Percentiles rank a stretch among this genome's conserved stretches.
Evolutionary conservation across 2,797 vertebrate genomes (phyloP).

Genomic region (Acanthis flammea): DNA sequence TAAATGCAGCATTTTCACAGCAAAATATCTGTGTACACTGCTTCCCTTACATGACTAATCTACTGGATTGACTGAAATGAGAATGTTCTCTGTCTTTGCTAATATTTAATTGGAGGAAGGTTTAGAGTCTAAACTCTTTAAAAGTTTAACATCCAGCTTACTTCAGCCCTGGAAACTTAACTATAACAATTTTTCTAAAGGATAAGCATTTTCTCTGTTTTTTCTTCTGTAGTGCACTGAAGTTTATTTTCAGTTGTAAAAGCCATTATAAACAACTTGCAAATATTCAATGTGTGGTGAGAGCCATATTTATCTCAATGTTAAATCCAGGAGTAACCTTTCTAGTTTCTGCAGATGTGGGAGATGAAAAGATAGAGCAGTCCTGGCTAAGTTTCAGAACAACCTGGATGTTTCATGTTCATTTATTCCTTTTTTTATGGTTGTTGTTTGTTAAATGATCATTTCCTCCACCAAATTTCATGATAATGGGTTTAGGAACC

Average conservation of each 20-base stretch:
- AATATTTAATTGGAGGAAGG: neutral
- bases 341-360: neutral
- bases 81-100: neutral
- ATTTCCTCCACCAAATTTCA: neutral
- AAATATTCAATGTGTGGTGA: neutral
- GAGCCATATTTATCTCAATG: neutral
- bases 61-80: neutral
- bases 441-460: neutral
- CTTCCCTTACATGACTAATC: neutral
- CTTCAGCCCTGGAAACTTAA: neutral
- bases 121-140: neutral
- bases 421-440: neutral
- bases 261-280: neutral
- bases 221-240: neutral
- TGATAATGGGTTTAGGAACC: neutral
- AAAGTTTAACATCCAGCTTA: neutral
- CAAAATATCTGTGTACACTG: neutral
- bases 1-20: neutral
- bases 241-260: neutral
- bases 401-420: neutral
- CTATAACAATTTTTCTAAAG: neutral
- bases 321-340: neutral
- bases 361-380: neutral
- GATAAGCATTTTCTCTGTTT: neutral
- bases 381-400: neutral